Base-by-base conservation (phyloP, 1,140 invertebrate genomes). In the Ceratina australensis region DNA sequence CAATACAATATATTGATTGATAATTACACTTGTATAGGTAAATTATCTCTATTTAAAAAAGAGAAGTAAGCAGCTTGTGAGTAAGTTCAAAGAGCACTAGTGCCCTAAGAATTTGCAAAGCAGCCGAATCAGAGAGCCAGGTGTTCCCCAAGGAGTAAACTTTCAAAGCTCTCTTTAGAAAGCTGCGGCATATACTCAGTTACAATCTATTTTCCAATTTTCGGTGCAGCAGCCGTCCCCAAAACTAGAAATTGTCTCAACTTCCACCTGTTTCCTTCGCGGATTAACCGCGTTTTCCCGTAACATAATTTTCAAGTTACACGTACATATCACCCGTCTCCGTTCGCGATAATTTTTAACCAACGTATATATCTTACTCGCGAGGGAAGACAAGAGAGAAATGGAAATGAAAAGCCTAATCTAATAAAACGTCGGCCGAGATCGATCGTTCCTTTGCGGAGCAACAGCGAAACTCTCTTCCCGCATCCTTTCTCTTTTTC, bases 391-490 rank as follows among this genome's bases (percentile, higher is more conserved):
- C 24, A 15, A 20, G n/a, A 22, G 28, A 28, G 56, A 24, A 60
- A 60, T 59, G 57, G 73, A 61, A 69, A 76, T 42, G 33, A 42
- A 42, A 7, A 42, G 33, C 10, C 5, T 10, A 69, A 26, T 76
- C 56, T 76, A 76, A 76, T 80, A 76, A 69, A 47, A 42, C 42
- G 64, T 68, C 5, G 56, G 65, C 60, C 2, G 24, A 49, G 49
- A 10, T 16, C 52, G 64, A 67, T 68, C 33, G 54, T 50, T 52
- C 18, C 65, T 67, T 47, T 3, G 8, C 20, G 52, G 16, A 68
- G 52, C 28, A 69, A 2, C 26, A 26, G 54, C 72, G 54, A 65
- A 72, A 65, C 24, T 42, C 57, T 50, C 22, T 47, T 64, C 24
- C 15, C 42, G 13, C 60, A 24, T 54, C 24, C 26, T 63, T 60